These are phyloP conservation scores for Balaenoptera acutorostrata DNA, from an alignment of 2,113 vertebrate species.

Conservation along the genomic window DNA sequence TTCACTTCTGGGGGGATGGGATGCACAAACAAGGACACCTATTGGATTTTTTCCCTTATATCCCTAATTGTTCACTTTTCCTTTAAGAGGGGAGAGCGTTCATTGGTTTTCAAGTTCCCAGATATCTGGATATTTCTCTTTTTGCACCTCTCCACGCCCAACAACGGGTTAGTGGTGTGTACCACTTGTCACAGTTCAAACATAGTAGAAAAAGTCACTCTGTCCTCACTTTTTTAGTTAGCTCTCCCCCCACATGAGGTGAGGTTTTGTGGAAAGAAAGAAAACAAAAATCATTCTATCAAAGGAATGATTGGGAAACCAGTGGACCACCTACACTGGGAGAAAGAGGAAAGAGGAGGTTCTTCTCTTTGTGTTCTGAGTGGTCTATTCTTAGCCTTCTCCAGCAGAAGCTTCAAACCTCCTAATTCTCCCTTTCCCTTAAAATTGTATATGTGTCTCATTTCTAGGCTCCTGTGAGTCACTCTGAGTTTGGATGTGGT, in stretches of 20 bases:
- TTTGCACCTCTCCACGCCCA: neutral
- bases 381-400: constrained; percentile 58
- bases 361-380: constrained; percentile 23
- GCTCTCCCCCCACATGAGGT: neutral
- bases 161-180: neutral
- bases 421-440: constrained; percentile 68
- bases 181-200: neutral
- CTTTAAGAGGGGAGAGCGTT: neutral
- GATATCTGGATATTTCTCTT: neutral
- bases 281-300: constrained; percentile 31
- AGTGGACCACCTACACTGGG: constrained; percentile 51
- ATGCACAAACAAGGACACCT: neutral
- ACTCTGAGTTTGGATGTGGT: constrained; percentile 60
- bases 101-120: neutral
- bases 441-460: constrained; percentile 57
- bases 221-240: neutral
- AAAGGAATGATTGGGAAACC: constrained; percentile 29
- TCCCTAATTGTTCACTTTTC: neutral
- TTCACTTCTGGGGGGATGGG: neutral
- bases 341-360: constrained; percentile 34
- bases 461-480: constrained; percentile 66
- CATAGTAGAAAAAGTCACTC: neutral
- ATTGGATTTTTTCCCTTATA: neutral
- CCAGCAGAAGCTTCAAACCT: constrained; percentile 54
- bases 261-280: constrained; percentile 35